A percentile compares a stretch with the other conserved stretches of the same genome.
These are phyloP conservation scores for Lasioglossum albipes DNA, from an alignment of 1,140 invertebrate genomes.

Conservation along the genomic window DNA sequence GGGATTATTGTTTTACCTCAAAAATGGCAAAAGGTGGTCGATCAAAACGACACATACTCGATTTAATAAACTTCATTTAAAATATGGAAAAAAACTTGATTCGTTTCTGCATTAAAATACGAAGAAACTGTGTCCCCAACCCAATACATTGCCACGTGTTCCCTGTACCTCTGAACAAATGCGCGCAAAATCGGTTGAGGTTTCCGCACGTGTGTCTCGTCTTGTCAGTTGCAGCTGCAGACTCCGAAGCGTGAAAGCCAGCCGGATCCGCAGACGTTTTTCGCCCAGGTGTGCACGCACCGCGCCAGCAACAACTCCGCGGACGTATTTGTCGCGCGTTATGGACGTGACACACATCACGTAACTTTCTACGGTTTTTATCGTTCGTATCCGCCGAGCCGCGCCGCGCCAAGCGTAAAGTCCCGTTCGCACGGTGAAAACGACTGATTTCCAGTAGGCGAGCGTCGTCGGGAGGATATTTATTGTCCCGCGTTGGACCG, in stretches of 20 bases:
- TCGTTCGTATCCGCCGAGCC: conserved; percentile 3
- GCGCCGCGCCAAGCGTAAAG: not conserved
- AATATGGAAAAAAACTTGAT: too few relatives aligned
- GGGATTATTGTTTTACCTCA: too few relatives aligned
- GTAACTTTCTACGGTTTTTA: conserved; percentile 63
- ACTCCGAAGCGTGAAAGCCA: not conserved
- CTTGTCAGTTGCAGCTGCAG: not conserved
- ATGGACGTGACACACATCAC: conserved; percentile 61
- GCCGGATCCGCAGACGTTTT: not conserved
- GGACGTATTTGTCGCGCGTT: conserved; percentile 47
- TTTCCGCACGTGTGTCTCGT: not conserved
- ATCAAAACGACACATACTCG: too few relatives aligned
- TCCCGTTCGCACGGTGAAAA: conserved; percentile 44
- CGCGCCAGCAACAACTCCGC: conserved; percentile 19
- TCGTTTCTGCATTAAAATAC: too few relatives aligned
- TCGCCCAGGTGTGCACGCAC: not conserved
- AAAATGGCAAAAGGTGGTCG: too few relatives aligned
- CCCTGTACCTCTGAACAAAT: too few relatives aligned
- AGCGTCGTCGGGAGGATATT: conserved; percentile 18
- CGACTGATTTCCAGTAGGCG: conserved; percentile 47
- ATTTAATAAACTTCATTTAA: too few relatives aligned
- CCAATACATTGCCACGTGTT: too few relatives aligned
- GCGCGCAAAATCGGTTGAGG: not conserved
- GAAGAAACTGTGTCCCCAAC: too few relatives aligned
- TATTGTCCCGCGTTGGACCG: conserved; percentile 29